Evolutionary conservation across 92 coral and sea anemone genomes (phyloP).

Genomic region (Metridium senile): DNA sequence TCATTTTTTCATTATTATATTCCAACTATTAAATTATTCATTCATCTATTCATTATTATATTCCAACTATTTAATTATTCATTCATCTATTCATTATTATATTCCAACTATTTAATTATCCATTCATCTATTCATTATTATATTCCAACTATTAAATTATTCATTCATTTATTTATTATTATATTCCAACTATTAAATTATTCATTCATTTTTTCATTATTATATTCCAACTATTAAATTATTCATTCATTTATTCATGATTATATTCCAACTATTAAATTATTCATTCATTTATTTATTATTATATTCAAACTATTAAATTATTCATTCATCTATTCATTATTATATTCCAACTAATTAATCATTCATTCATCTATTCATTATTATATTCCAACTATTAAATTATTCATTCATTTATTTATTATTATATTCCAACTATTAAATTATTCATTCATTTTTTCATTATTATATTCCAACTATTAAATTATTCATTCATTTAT

Average conservation of each 20-base stretch:
- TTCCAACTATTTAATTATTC: not conserved
- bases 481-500: not conserved
- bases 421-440: too few species aligned
- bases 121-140: conserved; percentile 1
- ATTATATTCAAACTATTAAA: not conserved
- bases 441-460: too few species aligned
- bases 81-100: not conserved
- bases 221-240: not conserved
- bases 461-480: too few species aligned
- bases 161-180: not conserved
- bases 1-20: not conserved
- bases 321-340: not conserved
- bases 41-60: not conserved
- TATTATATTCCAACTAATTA: not conserved
- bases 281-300: not conserved
- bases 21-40: not conserved
- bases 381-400: conserved; percentile 1
- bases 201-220: not conserved
- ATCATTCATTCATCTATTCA: not conserved
- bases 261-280: not conserved
- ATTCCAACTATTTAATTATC: conserved; percentile 6
- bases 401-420: not conserved
- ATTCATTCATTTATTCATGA: conserved; percentile 6
- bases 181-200: not conserved
- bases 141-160: not conserved